Percentiles rank a stretch among this genome's conserved stretches.
These are phyloP conservation scores for Ellobium chinense DNA, from an alignment of 2,888 invertebrate genomes.

Conservation along the genomic window DNA sequence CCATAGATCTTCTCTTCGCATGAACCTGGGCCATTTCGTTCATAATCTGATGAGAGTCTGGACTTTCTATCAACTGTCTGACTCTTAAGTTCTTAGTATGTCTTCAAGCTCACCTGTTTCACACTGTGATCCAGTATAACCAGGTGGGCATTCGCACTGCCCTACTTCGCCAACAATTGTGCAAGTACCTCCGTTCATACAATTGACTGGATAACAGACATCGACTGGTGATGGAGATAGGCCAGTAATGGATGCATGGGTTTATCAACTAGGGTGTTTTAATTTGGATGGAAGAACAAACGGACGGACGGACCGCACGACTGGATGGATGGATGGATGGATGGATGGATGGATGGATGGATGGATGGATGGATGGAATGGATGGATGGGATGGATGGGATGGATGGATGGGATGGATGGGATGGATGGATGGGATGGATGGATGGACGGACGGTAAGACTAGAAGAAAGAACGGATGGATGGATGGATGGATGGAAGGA, in stretches of 20 bases:
- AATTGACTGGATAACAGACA: conserved; percentile 4
- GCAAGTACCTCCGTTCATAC: conserved; percentile 10
- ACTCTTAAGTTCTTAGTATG: too few species aligned
- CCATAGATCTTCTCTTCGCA: too few species aligned
- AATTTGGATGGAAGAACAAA: neutral
- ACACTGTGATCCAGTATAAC: conserved; percentile 9
- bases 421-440: neutral
- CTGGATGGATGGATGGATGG: neutral
- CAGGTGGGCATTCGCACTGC: neutral
- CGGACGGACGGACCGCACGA: neutral
- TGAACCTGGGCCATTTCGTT: too few species aligned
- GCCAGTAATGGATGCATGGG: too few species aligned
- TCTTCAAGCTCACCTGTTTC: conserved; percentile 12
- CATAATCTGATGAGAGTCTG: too few species aligned
- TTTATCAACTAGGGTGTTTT: neutral
- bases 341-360: neutral
- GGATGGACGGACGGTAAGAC: too few species aligned
- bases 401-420: neutral
- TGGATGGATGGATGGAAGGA: neutral
- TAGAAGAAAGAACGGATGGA: too few species aligned
- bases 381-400: neutral
- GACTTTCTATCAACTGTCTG: too few species aligned
- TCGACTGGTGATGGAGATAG: neutral
- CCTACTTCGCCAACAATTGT: neutral
- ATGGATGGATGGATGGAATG: neutral